Evolutionary conservation across 64 coral and sea anemone species (phyloP), one percentile per base, ranked within the genome.

Genomic region (Actinia tenebrosa): DNA sequence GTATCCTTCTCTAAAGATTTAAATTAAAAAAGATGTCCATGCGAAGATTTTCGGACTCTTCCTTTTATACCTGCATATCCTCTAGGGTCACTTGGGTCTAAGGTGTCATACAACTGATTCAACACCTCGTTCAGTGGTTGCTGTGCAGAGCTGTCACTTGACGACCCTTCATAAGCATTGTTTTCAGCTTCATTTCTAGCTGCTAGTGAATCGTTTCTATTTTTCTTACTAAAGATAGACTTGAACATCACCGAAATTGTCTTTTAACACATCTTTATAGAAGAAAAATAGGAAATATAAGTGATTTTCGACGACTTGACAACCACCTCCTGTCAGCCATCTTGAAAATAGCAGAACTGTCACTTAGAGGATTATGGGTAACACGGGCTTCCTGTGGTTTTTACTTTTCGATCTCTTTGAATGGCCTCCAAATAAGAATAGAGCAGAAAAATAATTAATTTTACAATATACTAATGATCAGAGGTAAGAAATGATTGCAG

Each of bases 161-260:
- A 16, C 2, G 79, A n/a, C 15, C 26, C 71, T 37, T 37, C 30
- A 37, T 37, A 37, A 37, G 30, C 30, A 50, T 69, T 20, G 44
- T 3, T 54, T 53, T 18, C 61, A 27, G 77, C 81, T 54, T 58
- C 82, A 62, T 14, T 46, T 43, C 20, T 20, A 2, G 71, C 69
- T 60, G 45, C 46, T 18, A 50, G 6, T 58, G 81, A 5, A 0
- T 52, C 23, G 23, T 90, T 72, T 14, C 78, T 69, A 23, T 61
- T 90, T 23, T 86, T 90, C 61, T 54, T 80, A n/a, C 68, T 47
- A 58, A 68, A 53, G 10, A 90, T 20, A 86, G 84, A 90, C 83
- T 90, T 90, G 8, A 90, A 85, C 89, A 90, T 90, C 4, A 18
- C 42, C 15, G 14, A 30, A 10, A 15, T 9, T 75, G 15, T 42